Evolutionary conservation across 35 echinoderm and acorn worm species (phyloP).

Genomic region (Eucidaris tribuloides): DNA sequence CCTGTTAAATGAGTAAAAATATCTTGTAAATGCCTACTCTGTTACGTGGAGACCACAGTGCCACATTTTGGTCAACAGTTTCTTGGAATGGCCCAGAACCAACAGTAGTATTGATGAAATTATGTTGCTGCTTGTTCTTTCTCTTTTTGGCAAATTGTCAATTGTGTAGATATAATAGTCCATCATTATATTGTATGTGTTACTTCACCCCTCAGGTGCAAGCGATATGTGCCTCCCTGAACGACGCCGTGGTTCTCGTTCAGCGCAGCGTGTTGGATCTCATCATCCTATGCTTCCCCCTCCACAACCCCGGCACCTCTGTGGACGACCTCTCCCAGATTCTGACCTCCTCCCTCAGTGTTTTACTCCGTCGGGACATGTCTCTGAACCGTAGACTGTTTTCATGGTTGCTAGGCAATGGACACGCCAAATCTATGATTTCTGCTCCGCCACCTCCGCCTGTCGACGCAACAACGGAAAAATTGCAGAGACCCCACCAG

Average conservation of each 20-base stretch:
- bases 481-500: neutral
- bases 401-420: conserved; percentile 83
- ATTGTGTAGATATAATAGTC: no score
- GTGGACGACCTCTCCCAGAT: conserved; percentile 58
- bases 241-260: conserved; percentile 82
- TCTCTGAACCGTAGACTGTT: conserved; percentile 88
- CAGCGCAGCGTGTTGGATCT: conserved; percentile 89
- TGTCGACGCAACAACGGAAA: neutral
- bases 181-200: no score
- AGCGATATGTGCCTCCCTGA: conserved; percentile 78
- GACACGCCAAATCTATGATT: conserved; percentile 11
- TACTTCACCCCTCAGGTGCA: conserved; percentile 83
- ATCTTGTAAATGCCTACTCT: no score
- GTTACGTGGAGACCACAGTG: no score
- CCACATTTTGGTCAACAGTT: no score
- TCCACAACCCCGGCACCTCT: conserved; percentile 33
- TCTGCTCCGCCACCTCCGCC: neutral
- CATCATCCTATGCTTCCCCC: conserved; percentile 76
- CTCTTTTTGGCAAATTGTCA: no score
- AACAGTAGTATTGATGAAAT: no score
- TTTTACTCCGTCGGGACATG: conserved; percentile 92
- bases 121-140: no score
- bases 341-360: conserved; percentile 75
- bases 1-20: no score
- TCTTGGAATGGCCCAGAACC: no score